Base-by-base conservation (phyloP, 2,113 vertebrate species). In the Dicerorhinus sumatrensis region DNA sequence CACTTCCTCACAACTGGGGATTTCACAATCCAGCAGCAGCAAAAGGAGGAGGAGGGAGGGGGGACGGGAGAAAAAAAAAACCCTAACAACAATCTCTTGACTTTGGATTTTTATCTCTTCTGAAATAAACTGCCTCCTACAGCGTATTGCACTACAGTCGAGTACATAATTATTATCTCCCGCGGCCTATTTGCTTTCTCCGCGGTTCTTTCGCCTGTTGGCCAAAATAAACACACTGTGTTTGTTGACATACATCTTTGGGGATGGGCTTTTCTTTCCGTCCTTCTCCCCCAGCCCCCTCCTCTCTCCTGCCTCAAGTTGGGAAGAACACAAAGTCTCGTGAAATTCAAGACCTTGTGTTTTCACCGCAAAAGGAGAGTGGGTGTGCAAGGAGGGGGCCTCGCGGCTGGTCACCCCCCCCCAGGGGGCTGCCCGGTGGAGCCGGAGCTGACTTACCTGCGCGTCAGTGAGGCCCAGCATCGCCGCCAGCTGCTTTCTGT, bases 391-490 rank as follows among this genome's bases (percentile, higher is more conserved):
- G 5, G 20, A 29, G 4, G 20, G 33, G 16, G 3, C 10, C 39
- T 8, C 0, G 4, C 17, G 51, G 2, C 14, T 17, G 27, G n/a
- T n/a, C n/a, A n/a, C n/a, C n/a, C n/a, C 2, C 2, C 12, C n/a
- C 2, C 0, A n/a, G 51, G 46, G 16, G 0, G 16, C 90, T 23
- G n/a, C 12, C 36, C 1, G 1, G 51, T 1, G 14, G 9, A 42
- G 13, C 29, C 0, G 0, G 2, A 23, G 31, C 13, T 2, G 9
- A 27, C 98, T 97, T 98, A 99, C 99, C 99, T 99, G 99, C n/a
- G 99, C 99, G 5, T 99, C 99, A 0, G 99, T 99, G 81, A 99
- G 99, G 13, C 99, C 99, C 94, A 99, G 98, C 99, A 99, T 99
- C 1, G 99, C 99, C 0, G 99, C 99, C 98, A 99, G 99, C 97